phyloP scores from a whole-genome alignment of 2,797 vertebrate genomes.

The Stomatorhinus walkeri region DNA sequence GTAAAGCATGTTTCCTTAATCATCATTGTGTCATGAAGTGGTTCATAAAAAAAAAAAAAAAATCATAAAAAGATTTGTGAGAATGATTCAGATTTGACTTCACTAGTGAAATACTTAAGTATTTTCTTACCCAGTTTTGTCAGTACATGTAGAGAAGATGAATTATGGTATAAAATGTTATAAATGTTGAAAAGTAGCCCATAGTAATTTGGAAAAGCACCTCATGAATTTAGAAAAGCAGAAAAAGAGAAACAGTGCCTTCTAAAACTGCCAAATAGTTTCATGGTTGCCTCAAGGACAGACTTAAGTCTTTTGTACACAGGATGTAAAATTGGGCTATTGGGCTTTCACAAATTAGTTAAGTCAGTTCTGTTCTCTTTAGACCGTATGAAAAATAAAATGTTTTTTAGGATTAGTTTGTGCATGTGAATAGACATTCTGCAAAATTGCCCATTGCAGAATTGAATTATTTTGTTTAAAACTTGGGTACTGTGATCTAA shows the following conservation, averaged over 20 bases:
- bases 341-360: not conserved
- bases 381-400: not conserved
- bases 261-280: slow-evolving; percentile 15
- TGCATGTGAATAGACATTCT: not conserved
- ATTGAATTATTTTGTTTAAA: slow-evolving; percentile 8
- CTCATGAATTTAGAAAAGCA: not conserved
- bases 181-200: not conserved
- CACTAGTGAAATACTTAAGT: not conserved
- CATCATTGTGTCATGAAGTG: not conserved
- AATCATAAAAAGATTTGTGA: not conserved
- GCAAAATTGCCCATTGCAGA: not conserved
- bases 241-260: slow-evolving; percentile 24
- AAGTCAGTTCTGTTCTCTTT: not conserved
- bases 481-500: slow-evolving; percentile 5
- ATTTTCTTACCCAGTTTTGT: not conserved
- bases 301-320: slow-evolving; percentile 1
- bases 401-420: not conserved
- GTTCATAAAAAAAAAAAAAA: not conserved
- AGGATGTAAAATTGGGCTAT: not conserved
- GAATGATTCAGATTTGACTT: slow-evolving; percentile 11
- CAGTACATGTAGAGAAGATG: not conserved
- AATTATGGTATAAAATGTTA: not conserved
- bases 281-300: slow-evolving; percentile 20
- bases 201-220: not conserved
- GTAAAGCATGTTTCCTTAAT: not conserved